A percentile compares a stretch with the other conserved stretches of the same genome.
Conservation (phyloP, 2,113 vertebrate species). For the Solea solea region DNA sequence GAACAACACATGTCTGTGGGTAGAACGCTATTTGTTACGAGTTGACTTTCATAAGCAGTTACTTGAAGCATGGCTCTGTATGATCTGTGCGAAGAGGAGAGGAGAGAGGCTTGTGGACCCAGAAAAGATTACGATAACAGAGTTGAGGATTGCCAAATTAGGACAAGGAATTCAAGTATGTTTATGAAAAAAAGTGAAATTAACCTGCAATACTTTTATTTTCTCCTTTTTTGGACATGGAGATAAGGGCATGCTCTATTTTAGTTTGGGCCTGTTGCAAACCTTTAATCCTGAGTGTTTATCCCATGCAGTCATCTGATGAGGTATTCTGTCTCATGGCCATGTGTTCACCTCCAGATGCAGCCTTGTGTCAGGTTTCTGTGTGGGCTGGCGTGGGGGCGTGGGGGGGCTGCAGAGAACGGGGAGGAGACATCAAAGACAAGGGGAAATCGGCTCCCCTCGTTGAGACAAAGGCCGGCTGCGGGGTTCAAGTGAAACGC, state of each 20-base stretch:
- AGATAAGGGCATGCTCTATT: background rate
- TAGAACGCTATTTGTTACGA: too few relatives aligned
- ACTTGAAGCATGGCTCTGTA: too few relatives aligned
- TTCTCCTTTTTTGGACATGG: background rate
- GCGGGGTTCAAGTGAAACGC: conserved; percentile 67
- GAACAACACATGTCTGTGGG: too few relatives aligned
- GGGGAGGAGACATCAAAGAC: conserved; percentile 76
- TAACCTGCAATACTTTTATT: background rate
- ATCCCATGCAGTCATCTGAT: conserved; percentile 43
- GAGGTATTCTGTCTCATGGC: conserved; percentile 29
- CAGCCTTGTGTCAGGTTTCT: conserved; percentile 62
- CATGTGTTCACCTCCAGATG: conserved; percentile 45
- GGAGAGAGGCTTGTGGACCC: too few relatives aligned
- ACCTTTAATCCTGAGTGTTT: conserved; percentile 27
- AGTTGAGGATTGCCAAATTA: too few relatives aligned
- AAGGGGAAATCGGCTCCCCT: conserved; percentile 72
- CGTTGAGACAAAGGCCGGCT: conserved; percentile 59
- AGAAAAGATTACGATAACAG: too few relatives aligned
- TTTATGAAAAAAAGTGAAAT: too few relatives aligned
- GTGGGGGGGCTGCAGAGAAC: conserved; percentile 17
- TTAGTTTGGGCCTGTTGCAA: background rate
- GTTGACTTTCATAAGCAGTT: too few relatives aligned
- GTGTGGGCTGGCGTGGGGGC: conserved; percentile 3
- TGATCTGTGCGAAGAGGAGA: too few relatives aligned
- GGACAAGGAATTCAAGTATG: too few relatives aligned